phyloP scores from a whole-genome alignment of 1,140 invertebrate species.

The Schlechtendalia chinensis region DNA sequence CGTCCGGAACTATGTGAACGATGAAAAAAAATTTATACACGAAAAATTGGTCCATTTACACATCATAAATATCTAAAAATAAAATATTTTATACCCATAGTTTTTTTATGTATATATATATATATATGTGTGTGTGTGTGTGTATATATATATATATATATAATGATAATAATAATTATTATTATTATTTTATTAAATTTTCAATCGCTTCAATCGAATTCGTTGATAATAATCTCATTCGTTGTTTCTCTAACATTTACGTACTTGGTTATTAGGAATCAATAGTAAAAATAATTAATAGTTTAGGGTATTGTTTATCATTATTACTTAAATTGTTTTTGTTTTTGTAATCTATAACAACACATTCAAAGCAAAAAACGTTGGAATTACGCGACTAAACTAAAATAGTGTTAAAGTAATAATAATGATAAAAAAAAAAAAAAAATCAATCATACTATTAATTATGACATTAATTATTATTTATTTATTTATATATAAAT shows the following conservation, averaged over 20 bases:
- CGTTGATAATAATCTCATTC: not conserved
- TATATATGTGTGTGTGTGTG: no score
- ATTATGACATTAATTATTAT: no score
- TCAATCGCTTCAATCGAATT: constrained; percentile 24
- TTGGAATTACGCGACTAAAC: constrained; percentile 45
- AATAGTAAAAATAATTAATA: constrained; percentile 9
- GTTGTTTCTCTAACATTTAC: constrained; percentile 32
- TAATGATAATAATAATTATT: not conserved
- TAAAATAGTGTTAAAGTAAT: constrained; percentile 4
- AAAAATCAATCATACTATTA: not conserved
- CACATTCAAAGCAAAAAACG: constrained; percentile 35
- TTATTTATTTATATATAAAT: not conserved
- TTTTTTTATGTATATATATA: not conserved
- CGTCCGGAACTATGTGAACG: constrained; percentile 26
- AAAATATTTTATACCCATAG: constrained; percentile 48
- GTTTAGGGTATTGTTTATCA: not conserved
- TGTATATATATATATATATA: no score
- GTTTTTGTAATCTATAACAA: constrained; percentile 37
- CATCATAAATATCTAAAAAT: constrained; percentile 49
- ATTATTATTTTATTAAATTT: constrained; percentile 23
- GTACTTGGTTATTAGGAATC: constrained; percentile 45
- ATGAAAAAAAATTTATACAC: constrained; percentile 42
- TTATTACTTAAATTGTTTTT: not conserved
- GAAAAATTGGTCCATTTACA: constrained; percentile 49
- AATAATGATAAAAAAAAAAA: constrained; percentile 3